A percentile compares a stretch with the other conserved stretches of the same genome.
These are phyloP conservation scores for Tetragnatha montana DNA, from an alignment of 2,888 invertebrate species.

Conservation along the genomic window DNA sequence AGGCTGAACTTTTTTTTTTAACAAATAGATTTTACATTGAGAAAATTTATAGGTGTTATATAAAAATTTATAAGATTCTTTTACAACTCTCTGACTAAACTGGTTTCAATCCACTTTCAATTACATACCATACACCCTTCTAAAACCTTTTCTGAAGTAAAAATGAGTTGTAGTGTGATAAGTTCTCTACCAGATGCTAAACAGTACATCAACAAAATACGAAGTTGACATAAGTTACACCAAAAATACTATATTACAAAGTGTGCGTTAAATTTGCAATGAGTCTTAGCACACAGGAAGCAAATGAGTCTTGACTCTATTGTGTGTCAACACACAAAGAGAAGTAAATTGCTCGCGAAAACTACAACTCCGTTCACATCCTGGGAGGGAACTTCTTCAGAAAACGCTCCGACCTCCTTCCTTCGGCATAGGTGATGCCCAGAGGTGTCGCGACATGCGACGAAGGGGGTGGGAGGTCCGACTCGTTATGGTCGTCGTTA, in stretches of 20 bases:
- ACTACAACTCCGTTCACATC: neutral
- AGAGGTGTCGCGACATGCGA: constrained; percentile 65
- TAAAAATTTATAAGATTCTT: no score
- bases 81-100: no score
- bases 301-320: constrained; percentile 22
- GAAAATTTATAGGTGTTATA: no score
- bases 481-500: constrained; percentile 37
- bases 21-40: no score
- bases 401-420: constrained; percentile 39
- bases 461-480: constrained; percentile 54
- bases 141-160: neutral
- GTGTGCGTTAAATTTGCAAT: neutral
- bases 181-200: neutral
- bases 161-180: neutral
- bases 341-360: constrained; percentile 2
- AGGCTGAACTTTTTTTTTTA: no score
- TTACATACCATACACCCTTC: no score
- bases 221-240: neutral
- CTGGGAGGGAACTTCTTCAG: constrained; percentile 17
- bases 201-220: neutral
- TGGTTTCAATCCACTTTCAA: no score
- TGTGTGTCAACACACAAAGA: constrained; percentile 37
- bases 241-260: neutral
- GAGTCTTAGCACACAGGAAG: neutral
- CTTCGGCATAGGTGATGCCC: constrained; percentile 64